A percentile compares a stretch with the other conserved stretches of the same genome.
Conservation (phyloP, 2,888 invertebrate species). For the Megastigmus dorsalis region DNA sequence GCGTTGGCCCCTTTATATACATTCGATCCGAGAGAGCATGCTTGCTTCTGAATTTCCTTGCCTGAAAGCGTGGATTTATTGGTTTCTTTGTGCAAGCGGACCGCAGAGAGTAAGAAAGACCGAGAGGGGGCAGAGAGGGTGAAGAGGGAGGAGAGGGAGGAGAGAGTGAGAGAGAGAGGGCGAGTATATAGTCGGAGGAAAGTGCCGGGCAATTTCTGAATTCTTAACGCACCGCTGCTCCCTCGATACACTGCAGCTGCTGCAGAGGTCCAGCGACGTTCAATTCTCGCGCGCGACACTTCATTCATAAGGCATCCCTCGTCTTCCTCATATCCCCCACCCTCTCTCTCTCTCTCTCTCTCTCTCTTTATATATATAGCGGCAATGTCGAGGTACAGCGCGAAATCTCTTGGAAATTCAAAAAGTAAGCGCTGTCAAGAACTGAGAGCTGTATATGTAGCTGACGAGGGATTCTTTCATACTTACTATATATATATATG, state of each 20-base stretch:
- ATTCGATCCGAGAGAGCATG: neutral
- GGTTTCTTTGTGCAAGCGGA: constrained; percentile 30
- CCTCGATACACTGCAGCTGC: neutral
- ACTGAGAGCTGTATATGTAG: too few species aligned
- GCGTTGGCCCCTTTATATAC: constrained; percentile 5
- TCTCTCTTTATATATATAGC: too few species aligned
- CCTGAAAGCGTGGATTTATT: constrained; percentile 39
- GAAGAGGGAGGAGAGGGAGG: neutral
- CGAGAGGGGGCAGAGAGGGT: neutral
- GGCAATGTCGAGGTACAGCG: neutral
- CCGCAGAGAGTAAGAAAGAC: neutral
- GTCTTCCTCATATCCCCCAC: too few species aligned
- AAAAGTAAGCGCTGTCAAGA: neutral
- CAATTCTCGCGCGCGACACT: neutral
- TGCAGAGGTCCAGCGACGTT: too few species aligned
- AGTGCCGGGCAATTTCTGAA: constrained; percentile 43
- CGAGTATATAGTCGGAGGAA: too few species aligned
- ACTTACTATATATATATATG: too few species aligned
- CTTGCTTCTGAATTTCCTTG: constrained; percentile 20
- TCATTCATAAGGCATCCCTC: constrained; percentile 40
- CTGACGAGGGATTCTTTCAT: neutral
- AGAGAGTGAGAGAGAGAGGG: neutral
- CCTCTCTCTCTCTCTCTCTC: too few species aligned
- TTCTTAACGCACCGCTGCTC: constrained; percentile 46
- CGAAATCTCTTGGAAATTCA: constrained; percentile 22